Conservation (phyloP, 2,888 invertebrate species). For the Apoda limacodes region DNA sequence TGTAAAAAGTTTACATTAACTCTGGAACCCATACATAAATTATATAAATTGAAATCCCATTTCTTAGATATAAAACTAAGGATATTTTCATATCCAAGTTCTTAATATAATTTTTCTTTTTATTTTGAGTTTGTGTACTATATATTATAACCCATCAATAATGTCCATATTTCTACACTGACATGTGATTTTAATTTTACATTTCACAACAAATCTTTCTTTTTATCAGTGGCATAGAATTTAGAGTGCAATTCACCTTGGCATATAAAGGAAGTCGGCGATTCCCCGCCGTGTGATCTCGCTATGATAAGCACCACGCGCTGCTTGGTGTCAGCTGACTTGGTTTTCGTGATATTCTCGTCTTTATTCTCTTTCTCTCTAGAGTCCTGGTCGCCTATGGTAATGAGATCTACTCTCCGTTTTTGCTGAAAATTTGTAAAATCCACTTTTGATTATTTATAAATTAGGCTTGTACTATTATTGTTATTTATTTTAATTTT, state of each 20-base stretch:
- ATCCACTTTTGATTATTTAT: neutral
- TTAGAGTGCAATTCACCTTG: too few species aligned
- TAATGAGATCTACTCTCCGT: conserved; percentile 88
- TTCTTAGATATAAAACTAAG: too few species aligned
- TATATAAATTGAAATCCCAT: too few species aligned
- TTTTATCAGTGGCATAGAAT: too few species aligned
- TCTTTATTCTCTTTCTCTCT: conserved; percentile 34
- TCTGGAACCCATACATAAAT: too few species aligned
- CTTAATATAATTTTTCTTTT: too few species aligned
- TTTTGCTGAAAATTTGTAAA: conserved; percentile 95
- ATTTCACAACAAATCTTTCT: neutral
- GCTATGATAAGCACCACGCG: conserved; percentile 87
- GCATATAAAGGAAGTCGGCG: conserved; percentile 93
- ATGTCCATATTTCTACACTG: too few species aligned
- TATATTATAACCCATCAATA: too few species aligned
- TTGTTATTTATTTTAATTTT: neutral
- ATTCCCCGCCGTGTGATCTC: conserved; percentile 93
- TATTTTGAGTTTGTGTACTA: too few species aligned
- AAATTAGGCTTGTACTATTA: neutral
- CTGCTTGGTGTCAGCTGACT: conserved; percentile 43
- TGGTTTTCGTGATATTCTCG: conserved; percentile 61
- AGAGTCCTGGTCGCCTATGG: conserved; percentile 74
- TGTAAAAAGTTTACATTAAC: too few species aligned
- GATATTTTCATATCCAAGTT: too few species aligned
- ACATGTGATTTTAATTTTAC: conserved; percentile 1